Evolutionary conservation across 2,113 vertebrate species (phyloP), one percentile per base, ranked within the genome.

Genomic region (Mesoclemmys tuberculata): DNA sequence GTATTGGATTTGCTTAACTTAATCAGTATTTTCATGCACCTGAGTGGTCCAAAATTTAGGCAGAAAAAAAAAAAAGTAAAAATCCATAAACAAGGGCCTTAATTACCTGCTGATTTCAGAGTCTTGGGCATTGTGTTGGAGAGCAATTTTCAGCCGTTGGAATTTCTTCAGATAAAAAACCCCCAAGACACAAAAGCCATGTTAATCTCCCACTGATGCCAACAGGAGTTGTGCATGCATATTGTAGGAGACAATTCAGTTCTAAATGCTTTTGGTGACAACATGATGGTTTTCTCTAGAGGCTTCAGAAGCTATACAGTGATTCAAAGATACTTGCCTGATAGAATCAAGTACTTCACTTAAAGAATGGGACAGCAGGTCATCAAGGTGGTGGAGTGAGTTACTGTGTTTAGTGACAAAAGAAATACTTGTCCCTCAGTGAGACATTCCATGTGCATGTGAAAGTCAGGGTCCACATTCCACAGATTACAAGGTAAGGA

Each of bases 341-440:
- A 24, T 81, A 54, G 0, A 12, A 56, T 22, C 48, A 38, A 54
- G 1, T 1, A 18, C 8, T 31, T 21, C 0, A 0, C 11, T 64
- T 89, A 27, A 10, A 80, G 81, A 41, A 71, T 7, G 21, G 55
- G 5, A 29, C 52, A 5, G 77, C 0, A 2, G 68, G 13, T 26
- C 11, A 61, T 11, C 1, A 0, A 3, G 26, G 74, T 4, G 8
- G 35, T 51, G 2, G 26, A 79, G 46, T 48, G n/a, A 84, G 48
- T 80, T 82, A 14, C 46, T 88, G 18, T 82, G 21, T 77, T 44
- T 88, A 80, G 24, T 7, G 29, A 2, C 35, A 92, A 31, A 56
- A 44, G n/a, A 54, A 71, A 13, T 48, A n/a, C 24, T 81, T 89
- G 74, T 80, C 71, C 24, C 11, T 86, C 54, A 58, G 3, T 80